These are phyloP conservation scores for Drosophila nr. perissopoda DNA, from an alignment of 2,888 invertebrate species.

Conservation along the genomic window DNA sequence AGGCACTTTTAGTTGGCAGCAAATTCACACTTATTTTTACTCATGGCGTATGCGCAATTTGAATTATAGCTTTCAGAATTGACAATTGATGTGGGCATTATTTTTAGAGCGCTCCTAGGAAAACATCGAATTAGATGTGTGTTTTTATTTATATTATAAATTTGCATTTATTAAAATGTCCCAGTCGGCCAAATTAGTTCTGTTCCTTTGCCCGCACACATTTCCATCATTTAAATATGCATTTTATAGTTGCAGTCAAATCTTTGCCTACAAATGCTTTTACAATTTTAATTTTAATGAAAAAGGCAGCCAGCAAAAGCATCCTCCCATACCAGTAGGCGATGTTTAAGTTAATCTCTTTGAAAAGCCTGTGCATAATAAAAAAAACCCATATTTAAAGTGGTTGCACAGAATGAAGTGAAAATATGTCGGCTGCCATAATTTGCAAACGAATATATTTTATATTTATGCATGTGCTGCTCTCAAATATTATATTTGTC, in stretches of 20 bases:
- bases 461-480: background rate
- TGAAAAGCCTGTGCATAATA: slow-evolving; percentile 6
- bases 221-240: background rate
- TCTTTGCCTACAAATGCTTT: background rate
- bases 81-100: slow-evolving; percentile 32
- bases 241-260: background rate
- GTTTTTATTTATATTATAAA: background rate
- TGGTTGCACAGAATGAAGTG: slow-evolving; percentile 11
- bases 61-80: slow-evolving; percentile 33
- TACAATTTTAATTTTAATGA: background rate
- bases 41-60: slow-evolving; percentile 52
- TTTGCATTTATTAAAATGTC: too few relatives aligned
- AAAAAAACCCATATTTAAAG: slow-evolving; percentile 32
- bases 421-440: background rate
- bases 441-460: background rate
- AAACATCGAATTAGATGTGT: background rate
- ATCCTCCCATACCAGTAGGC: background rate
- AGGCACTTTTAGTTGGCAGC: slow-evolving; percentile 31
- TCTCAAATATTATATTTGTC: background rate
- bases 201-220: background rate
- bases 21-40: slow-evolving; percentile 55
- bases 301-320: background rate
- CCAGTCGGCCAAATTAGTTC: background rate
- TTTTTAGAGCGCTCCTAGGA: slow-evolving; percentile 7
- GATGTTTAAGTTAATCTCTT: background rate